phyloP scores from a whole-genome alignment of 2,797 vertebrate species.

The Eulemur albifrons region DNA sequence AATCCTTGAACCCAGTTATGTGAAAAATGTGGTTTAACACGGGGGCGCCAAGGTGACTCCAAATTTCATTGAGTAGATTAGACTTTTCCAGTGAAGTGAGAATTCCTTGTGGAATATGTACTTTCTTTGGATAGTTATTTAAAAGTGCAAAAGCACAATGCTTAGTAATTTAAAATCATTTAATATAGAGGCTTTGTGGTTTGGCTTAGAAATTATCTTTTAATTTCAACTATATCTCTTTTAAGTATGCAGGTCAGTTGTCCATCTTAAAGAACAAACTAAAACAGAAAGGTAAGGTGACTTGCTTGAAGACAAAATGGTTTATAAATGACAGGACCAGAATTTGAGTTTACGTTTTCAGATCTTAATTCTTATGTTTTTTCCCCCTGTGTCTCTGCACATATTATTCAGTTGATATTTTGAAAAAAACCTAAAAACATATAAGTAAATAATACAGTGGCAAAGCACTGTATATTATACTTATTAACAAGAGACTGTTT shows the following conservation, averaged over 20 bases:
- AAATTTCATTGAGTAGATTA: neutral
- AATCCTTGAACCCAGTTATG: neutral
- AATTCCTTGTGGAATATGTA: neutral
- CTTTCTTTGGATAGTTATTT: neutral
- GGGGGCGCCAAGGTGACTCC: neutral
- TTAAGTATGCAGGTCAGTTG: neutral
- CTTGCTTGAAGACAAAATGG: neutral
- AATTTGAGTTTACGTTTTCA: neutral
- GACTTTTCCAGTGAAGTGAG: neutral
- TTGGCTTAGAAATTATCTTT: constrained; percentile 20
- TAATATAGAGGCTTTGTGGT: neutral
- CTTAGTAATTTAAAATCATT: neutral
- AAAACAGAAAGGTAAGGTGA: neutral
- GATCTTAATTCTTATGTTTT: neutral
- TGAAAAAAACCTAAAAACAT: neutral
- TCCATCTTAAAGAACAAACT: neutral
- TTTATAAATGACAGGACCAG: neutral
- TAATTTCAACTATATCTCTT: neutral
- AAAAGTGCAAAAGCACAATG: constrained; percentile 18
- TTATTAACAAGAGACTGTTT: neutral
- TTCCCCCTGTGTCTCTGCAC: neutral
- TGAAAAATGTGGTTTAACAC: neutral
- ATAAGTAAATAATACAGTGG: neutral
- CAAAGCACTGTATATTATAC: neutral
- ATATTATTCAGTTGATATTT: neutral